These are phyloP conservation scores for Leucoma salicis DNA, from an alignment of 2,888 invertebrate species.

Conservation along the genomic window DNA sequence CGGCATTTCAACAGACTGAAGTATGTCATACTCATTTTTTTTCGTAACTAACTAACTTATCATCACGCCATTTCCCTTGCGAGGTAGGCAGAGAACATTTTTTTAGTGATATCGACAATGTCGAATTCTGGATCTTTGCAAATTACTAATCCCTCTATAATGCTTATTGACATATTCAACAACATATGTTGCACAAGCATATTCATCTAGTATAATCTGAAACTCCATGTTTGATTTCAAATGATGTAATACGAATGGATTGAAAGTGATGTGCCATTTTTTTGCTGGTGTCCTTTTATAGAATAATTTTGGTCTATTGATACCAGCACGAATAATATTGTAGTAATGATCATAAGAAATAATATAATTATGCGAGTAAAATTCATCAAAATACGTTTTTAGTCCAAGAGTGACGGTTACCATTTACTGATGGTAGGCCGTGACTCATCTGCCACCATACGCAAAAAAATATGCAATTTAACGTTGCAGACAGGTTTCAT, in stretches of 20 bases:
- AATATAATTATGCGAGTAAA: slow-evolving; percentile 37
- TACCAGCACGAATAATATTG: slow-evolving; percentile 39
- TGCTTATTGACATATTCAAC: slow-evolving; percentile 58
- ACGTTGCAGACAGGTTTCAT: too few relatives aligned
- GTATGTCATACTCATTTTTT: slow-evolving; percentile 30
- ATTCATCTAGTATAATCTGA: slow-evolving; percentile 56
- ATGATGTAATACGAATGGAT: slow-evolving; percentile 47
- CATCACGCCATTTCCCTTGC: too few relatives aligned
- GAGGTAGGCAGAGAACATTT: too few relatives aligned
- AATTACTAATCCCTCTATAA: slow-evolving; percentile 46
- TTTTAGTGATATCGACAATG: slow-evolving; percentile 30
- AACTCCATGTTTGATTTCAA: slow-evolving; percentile 52
- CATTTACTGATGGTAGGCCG: too few relatives aligned
- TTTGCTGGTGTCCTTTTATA: slow-evolving; percentile 41
- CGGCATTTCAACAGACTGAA: slow-evolving; percentile 33
- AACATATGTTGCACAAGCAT: slow-evolving; percentile 56
- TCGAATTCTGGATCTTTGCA: slow-evolving; percentile 42
- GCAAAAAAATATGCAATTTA: too few relatives aligned
- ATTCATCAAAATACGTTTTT: slow-evolving; percentile 34
- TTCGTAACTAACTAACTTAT: too few relatives aligned
- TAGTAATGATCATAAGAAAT: slow-evolving; percentile 37
- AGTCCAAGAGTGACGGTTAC: too few relatives aligned
- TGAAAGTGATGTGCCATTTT: slow-evolving; percentile 56
- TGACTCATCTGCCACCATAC: too few relatives aligned
- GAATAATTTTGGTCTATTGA: slow-evolving; percentile 47